Conservation (phyloP, 1,140 invertebrate genomes). For the Atta colombica region DNA sequence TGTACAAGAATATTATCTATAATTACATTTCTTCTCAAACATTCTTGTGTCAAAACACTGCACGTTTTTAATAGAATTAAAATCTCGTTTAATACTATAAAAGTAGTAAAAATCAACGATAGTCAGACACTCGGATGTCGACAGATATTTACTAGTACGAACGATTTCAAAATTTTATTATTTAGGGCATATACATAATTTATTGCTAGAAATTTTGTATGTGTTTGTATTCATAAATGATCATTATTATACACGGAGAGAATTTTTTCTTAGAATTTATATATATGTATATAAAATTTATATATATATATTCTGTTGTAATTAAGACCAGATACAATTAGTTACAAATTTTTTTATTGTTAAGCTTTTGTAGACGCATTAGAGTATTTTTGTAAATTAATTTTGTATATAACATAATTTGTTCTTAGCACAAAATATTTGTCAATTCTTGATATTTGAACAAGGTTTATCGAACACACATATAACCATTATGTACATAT, state of each 20-base stretch:
- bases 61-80: neutral
- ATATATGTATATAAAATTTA: no score
- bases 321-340: neutral
- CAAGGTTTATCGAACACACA: neutral
- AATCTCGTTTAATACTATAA: neutral
- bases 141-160: neutral
- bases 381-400: neutral
- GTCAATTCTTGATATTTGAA: slow-evolving; percentile 19
- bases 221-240: neutral
- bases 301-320: neutral
- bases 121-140: neutral
- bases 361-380: neutral
- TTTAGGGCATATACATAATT: neutral
- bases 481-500: neutral
- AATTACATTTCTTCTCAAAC: neutral
- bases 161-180: neutral
- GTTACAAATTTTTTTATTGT: neutral
- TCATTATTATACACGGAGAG: neutral
- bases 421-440: neutral
- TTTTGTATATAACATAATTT: neutral
- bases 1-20: neutral
- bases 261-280: no score
- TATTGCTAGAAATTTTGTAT: neutral
- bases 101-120: slow-evolving; percentile 29
- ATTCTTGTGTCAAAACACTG: no score